Percentiles rank a stretch among this genome's conserved stretches.
Evolutionary conservation across 2,888 invertebrate species (phyloP).

Genomic region (Nomada flava): DNA sequence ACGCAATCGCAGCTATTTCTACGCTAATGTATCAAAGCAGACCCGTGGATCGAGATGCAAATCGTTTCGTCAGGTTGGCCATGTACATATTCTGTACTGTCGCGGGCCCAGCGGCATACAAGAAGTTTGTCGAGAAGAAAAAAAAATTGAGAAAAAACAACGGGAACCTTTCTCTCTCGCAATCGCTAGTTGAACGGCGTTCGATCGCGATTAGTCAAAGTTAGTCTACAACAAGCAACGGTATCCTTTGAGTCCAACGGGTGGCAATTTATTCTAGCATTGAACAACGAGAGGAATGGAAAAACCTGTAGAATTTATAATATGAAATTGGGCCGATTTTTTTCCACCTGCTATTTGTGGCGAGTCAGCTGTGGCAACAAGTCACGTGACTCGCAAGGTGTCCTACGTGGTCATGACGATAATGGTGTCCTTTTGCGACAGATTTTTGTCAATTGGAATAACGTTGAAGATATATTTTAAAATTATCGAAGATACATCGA

Average conservation of each 20-base stretch:
- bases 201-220: slow-evolving; percentile 38
- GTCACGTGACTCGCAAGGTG: too few relatives aligned
- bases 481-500: too few relatives aligned
- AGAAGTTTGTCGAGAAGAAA: slow-evolving; percentile 5
- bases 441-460: too few relatives aligned
- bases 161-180: slow-evolving; percentile 54
- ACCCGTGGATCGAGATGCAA: slow-evolving; percentile 51
- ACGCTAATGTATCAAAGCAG: slow-evolving; percentile 2
- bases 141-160: slow-evolving; percentile 15
- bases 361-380: too few relatives aligned
- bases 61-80: slow-evolving; percentile 41
- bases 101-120: background rate
- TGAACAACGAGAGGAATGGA: background rate
- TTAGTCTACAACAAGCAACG: slow-evolving; percentile 15
- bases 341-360: background rate
- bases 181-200: slow-evolving; percentile 29
- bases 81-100: slow-evolving; percentile 1
- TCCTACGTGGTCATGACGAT: too few relatives aligned
- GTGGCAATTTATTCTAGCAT: background rate
- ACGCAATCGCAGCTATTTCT: background rate
- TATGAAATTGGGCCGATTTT: background rate
- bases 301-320: background rate
- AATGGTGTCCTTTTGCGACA: too few relatives aligned
- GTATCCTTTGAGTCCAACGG: slow-evolving; percentile 30
- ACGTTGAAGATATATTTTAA: too few relatives aligned